These are phyloP conservation scores for Hemiscyllium ocellatum DNA, from an alignment of 2,113 vertebrate genomes.

Conservation along the genomic window DNA sequence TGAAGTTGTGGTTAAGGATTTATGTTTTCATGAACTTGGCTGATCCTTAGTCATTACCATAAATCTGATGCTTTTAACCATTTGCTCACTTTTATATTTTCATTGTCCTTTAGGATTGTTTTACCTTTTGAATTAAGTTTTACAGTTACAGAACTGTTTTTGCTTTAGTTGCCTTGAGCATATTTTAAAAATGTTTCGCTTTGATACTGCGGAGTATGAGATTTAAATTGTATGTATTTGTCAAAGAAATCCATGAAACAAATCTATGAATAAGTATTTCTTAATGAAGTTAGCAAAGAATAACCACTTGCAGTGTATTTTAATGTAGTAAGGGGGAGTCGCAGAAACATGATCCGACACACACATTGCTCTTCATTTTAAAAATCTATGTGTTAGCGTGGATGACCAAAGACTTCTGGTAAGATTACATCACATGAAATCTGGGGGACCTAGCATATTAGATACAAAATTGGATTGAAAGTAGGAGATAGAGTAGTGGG, in stretches of 20 bases:
- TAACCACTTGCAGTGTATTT: background rate
- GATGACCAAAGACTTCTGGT: background rate
- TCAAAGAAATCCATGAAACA: background rate
- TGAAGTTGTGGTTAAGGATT: background rate
- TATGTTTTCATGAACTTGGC: background rate
- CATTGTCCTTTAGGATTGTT: background rate
- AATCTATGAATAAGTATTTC: background rate
- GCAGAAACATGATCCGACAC: background rate
- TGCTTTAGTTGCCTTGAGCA: background rate
- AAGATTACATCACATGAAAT: too few relatives aligned
- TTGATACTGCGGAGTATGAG: background rate
- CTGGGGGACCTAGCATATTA: too few relatives aligned
- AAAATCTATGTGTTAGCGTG: background rate
- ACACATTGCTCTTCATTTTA: background rate
- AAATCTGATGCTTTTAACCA: background rate
- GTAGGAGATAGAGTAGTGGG: too few relatives aligned
- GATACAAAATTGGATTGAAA: too few relatives aligned
- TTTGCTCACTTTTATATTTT: background rate
- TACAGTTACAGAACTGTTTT: background rate
- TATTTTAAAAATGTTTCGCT: background rate
- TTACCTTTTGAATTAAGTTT: background rate
- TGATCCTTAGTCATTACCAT: background rate
- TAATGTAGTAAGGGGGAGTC: background rate
- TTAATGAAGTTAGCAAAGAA: background rate
- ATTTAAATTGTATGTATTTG: background rate